phyloP scores from a whole-genome alignment of 2,888 invertebrate genomes.

The Petrolisthes cinctipes region DNA sequence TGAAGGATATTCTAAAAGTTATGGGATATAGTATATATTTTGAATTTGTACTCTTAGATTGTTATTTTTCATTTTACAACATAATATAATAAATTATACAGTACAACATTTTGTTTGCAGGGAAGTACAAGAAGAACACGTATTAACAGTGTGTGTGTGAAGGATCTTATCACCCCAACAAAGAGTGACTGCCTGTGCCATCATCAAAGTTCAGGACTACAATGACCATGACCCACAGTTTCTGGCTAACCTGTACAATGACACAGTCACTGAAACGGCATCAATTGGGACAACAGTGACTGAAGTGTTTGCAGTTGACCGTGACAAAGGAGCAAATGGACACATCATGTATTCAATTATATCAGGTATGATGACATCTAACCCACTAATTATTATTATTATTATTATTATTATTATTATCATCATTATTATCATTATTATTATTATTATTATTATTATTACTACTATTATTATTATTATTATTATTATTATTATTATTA shows the following conservation, averaged over 20 bases:
- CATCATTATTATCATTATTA: no score
- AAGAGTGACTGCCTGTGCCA: conserved; percentile 82
- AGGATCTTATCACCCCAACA: conserved; percentile 89
- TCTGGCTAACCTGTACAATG: conserved; percentile 70
- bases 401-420: no score
- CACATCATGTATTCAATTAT: conserved; percentile 85
- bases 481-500: no score
- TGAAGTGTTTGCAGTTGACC: conserved; percentile 82
- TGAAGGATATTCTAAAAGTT: no score
- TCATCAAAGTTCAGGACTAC: conserved; percentile 83
- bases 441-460: no score
- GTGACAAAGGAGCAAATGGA: conserved; percentile 86
- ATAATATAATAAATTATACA: no score
- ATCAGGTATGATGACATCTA: conserved; percentile 75
- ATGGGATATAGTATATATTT: not conserved
- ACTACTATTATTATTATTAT: no score
- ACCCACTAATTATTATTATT: no score
- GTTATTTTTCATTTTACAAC: not conserved
- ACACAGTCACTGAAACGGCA: conserved; percentile 79
- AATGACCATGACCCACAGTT: conserved; percentile 89
- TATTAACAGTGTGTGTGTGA: conserved; percentile 89
- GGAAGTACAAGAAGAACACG: conserved; percentile 74
- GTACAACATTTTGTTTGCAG: conserved; percentile 15
- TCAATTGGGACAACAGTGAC: conserved; percentile 82
- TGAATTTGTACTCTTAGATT: not conserved